Evolutionary conservation across 2,888 invertebrate species (phyloP), one percentile per base, ranked within the genome.

Genomic region (Nomada ferruginata): DNA sequence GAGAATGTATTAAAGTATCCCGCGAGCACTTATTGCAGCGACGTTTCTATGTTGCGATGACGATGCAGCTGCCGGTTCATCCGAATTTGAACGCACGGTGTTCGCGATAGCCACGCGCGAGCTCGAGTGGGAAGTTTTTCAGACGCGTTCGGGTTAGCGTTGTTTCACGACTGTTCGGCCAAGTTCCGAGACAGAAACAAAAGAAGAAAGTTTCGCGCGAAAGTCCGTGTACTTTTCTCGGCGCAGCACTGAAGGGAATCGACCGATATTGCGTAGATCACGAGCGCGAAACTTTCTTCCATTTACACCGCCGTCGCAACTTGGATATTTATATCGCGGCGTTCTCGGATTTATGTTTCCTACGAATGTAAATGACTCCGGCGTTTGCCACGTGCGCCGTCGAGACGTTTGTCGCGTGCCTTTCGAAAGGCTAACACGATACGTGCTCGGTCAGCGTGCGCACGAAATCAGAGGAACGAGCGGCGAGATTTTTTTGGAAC

Each of bases 111-210:
- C 57, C 74, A 64, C 75, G 74, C 36, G 65, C 64, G 63, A 66
- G 73, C 55, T 23, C 29, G 36, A 20, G 50, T 11, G 20, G 20
- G 52, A 59, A 72, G 63, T 71, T 69, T 50, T 73, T 52, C 42
- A 74, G 15, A 53, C n/a, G 26, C 53, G 78, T 81, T 79, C 66
- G 72, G n/a, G 60, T 70, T 7, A 77, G 76, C 66, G 66, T 79
- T 59, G 77, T 13, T 47, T 47, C 47, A 13, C 13, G 15, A 47
- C 13, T 13, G 47, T 15, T 2, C 47, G 47, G 15, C 69, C 71
- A 79, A 85, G 77, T 87, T 87, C 47, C 15, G 60, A 70, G 74
- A 79, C 69, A 68, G 75, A 65, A 69, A 73, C 72, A 76, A 65
- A 66, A 63, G 76, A 75, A 70, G 26, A 64, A 82, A 82, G 76